Conservation (phyloP, 2,113 vertebrate genomes). For the Myotis lucifugus region DNA sequence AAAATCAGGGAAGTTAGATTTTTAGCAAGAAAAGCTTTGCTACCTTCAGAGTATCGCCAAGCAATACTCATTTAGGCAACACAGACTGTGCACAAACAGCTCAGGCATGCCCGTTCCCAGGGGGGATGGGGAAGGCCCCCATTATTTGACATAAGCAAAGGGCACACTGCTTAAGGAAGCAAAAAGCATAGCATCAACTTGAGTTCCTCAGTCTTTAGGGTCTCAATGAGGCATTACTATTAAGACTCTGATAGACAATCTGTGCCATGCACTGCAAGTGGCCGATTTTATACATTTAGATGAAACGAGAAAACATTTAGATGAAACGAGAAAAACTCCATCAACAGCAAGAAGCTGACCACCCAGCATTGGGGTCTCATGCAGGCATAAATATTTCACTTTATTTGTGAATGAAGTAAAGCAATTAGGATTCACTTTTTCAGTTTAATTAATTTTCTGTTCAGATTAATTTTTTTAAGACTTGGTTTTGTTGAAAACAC, state of each 20-base stretch:
- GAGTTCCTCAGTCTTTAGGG: slow-evolving; percentile 45
- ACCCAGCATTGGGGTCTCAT: slow-evolving; percentile 42
- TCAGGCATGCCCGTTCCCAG: slow-evolving; percentile 14
- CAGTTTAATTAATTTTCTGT: slow-evolving; percentile 51
- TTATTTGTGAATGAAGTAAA: slow-evolving; percentile 56
- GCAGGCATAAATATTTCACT: slow-evolving; percentile 54
- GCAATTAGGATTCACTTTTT: slow-evolving; percentile 58
- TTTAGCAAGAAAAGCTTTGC: slow-evolving; percentile 69
- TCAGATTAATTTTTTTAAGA: slow-evolving; percentile 42
- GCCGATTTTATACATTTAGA: background rate
- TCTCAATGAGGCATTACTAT: background rate
- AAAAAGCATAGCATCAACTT: slow-evolving; percentile 66
- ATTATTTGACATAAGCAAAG: slow-evolving; percentile 42
- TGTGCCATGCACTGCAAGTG: background rate
- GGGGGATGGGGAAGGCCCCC: background rate
- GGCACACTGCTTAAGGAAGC: slow-evolving; percentile 58
- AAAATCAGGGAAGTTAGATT: slow-evolving; percentile 80
- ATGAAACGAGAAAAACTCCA: slow-evolving; percentile 55
- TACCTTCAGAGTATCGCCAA: slow-evolving; percentile 67
- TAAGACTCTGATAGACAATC: background rate
- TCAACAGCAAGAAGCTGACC: slow-evolving; percentile 26
- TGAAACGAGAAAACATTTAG: background rate
- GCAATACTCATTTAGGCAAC: slow-evolving; percentile 65
- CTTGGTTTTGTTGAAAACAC: slow-evolving; percentile 63
- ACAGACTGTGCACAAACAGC: slow-evolving; percentile 56